Evolutionary conservation across 2,888 invertebrate species (phyloP).

Genomic region (Stenchaetothrips biformis): DNA sequence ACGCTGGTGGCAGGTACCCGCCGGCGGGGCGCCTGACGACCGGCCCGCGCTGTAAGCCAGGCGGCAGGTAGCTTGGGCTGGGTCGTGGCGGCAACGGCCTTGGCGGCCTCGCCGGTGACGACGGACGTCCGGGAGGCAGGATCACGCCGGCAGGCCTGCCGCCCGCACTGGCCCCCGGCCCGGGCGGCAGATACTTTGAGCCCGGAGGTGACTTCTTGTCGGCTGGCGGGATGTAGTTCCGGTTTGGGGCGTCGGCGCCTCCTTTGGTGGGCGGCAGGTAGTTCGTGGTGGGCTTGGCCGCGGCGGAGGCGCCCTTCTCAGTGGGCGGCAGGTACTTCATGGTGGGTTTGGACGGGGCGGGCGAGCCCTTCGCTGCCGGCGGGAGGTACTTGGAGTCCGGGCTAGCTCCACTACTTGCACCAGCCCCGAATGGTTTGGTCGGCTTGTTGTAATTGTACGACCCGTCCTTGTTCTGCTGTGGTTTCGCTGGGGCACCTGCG

Average conservation of each 20-base stretch:
- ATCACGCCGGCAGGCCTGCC: background rate
- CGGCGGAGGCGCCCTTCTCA: background rate
- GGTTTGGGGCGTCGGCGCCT: background rate
- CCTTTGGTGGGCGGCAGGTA: background rate
- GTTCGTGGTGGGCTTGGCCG: background rate
- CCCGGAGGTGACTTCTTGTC: background rate
- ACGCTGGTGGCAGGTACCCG: background rate
- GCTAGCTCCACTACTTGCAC: background rate
- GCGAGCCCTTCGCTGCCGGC: background rate
- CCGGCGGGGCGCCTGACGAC: background rate
- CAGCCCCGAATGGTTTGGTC: background rate
- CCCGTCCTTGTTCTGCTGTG: conserved; percentile 1
- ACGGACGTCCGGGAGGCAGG: background rate
- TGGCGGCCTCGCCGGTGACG: background rate
- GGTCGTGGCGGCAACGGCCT: background rate
- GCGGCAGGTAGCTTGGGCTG: background rate
- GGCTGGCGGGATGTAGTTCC: background rate
- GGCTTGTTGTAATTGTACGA: conserved; percentile 11
- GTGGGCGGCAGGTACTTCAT: background rate
- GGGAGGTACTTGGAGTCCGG: background rate
- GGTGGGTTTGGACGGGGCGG: background rate
- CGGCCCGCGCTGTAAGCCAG: background rate
- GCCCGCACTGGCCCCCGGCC: background rate
- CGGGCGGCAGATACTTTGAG: conserved; percentile 8
- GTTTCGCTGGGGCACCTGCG: background rate